These are phyloP conservation scores for Thelaira solivaga DNA, from an alignment of 2,888 invertebrate genomes.

Conservation along the genomic window DNA sequence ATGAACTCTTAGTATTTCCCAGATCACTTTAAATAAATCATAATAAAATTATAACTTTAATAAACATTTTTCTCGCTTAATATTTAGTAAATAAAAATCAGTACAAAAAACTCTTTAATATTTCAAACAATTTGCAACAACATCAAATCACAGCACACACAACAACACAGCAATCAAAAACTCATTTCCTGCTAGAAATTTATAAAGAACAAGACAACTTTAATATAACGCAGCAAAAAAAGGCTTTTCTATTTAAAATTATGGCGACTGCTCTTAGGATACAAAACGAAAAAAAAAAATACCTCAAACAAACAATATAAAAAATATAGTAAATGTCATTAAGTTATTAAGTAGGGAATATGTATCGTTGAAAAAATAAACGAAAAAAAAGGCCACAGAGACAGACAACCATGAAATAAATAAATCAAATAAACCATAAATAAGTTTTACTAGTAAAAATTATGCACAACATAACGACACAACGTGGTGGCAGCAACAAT, in stretches of 20 bases:
- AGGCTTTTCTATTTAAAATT: slow-evolving; percentile 23
- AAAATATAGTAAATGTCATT: slow-evolving; percentile 62
- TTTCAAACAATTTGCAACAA: slow-evolving; percentile 49
- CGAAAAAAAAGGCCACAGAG: background rate
- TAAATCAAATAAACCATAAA: slow-evolving; percentile 59
- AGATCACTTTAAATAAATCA: slow-evolving; percentile 51
- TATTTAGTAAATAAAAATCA: background rate
- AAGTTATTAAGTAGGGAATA: slow-evolving; percentile 62
- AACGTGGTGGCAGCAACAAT: background rate
- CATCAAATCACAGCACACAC: slow-evolving; percentile 28
- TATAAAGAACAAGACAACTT: slow-evolving; percentile 43
- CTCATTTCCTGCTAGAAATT: slow-evolving; percentile 57
- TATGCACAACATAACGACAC: slow-evolving; percentile 4
- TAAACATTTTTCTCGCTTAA: slow-evolving; percentile 7
- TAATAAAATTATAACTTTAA: slow-evolving; percentile 46
- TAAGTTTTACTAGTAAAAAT: slow-evolving; percentile 36
- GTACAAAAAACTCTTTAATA: slow-evolving; percentile 14
- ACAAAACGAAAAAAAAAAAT: slow-evolving; percentile 23
- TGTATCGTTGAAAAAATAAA: background rate
- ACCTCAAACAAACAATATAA: slow-evolving; percentile 16
- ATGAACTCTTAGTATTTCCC: slow-evolving; percentile 21
- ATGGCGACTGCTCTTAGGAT: slow-evolving; percentile 22
- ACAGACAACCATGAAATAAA: slow-evolving; percentile 48
- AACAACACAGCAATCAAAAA: slow-evolving; percentile 57
- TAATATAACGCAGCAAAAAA: slow-evolving; percentile 44